These are phyloP conservation scores for Axinella damicornis DNA, from an alignment of 37 sponge, comb jelly and placozoan genomes.

Conservation along the genomic window DNA sequence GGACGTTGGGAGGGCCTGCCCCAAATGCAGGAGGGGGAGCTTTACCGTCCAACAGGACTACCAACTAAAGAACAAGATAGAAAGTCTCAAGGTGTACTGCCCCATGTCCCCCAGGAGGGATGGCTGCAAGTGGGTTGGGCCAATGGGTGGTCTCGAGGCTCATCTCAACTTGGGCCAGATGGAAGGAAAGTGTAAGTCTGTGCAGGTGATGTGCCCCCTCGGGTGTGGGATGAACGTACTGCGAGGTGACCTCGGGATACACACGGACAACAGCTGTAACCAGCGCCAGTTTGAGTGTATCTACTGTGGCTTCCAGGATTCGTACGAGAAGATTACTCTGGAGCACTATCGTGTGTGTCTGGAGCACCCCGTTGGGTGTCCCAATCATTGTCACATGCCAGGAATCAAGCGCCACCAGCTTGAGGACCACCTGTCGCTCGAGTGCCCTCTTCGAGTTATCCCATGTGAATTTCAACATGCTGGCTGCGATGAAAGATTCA, in stretches of 20 bases:
- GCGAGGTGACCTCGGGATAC: background rate
- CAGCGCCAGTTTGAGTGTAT: background rate
- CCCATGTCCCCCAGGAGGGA: constrained; percentile 5
- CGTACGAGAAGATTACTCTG: background rate
- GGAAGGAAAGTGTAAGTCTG: background rate
- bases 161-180: constrained; percentile 13
- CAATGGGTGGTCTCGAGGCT: background rate
- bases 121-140: constrained; percentile 28
- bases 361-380: background rate
- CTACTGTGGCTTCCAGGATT: background rate
- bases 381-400: constrained; percentile 13
- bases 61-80: background rate
- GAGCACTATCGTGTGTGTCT: background rate
- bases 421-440: background rate
- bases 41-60: background rate
- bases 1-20: background rate
- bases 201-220: constrained; percentile 1
- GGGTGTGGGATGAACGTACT: constrained; percentile 9
- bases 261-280: background rate
- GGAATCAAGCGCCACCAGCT: background rate
- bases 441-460: constrained; percentile 11
- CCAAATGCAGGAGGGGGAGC: background rate
- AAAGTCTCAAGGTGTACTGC: constrained; percentile 19
- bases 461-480: background rate
- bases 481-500: constrained; percentile 8